Evolutionary conservation across 1,140 invertebrate genomes (phyloP).

Genomic region (Cryptotermes secundus): DNA sequence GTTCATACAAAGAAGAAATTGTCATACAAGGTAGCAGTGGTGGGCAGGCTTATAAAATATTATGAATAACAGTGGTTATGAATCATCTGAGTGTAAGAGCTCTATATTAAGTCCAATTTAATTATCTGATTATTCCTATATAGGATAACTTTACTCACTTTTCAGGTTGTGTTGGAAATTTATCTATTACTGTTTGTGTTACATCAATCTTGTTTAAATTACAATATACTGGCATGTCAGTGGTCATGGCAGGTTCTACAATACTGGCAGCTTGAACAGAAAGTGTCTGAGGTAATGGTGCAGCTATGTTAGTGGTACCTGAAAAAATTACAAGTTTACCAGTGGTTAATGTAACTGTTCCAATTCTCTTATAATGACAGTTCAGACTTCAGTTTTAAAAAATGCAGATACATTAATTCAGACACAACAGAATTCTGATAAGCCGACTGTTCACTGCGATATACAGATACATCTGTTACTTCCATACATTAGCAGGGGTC

Average conservation of each 20-base stretch:
- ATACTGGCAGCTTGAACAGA: background rate
- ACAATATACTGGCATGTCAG: background rate
- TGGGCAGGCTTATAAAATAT: background rate
- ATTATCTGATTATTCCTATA: background rate
- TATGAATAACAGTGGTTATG: too few species aligned
- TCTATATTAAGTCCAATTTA: too few species aligned
- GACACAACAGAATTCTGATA: too few species aligned
- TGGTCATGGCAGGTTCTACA: background rate
- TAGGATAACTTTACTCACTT: background rate
- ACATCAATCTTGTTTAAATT: background rate
- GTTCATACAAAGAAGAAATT: background rate
- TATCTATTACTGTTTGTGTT: background rate
- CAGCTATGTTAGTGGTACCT: conserved; percentile 11
- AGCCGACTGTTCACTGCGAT: too few species aligned
- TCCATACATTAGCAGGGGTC: too few species aligned
- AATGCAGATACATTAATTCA: too few species aligned
- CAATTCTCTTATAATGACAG: too few species aligned
- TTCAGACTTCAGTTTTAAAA: too few species aligned
- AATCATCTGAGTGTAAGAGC: too few species aligned
- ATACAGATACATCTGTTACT: too few species aligned
- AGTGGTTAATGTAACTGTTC: background rate
- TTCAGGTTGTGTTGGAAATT: background rate
- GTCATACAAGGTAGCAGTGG: background rate
- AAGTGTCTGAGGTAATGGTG: background rate
- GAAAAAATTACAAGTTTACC: background rate